Conservation (phyloP, 2,113 vertebrate genomes). For the Pipa parva region DNA sequence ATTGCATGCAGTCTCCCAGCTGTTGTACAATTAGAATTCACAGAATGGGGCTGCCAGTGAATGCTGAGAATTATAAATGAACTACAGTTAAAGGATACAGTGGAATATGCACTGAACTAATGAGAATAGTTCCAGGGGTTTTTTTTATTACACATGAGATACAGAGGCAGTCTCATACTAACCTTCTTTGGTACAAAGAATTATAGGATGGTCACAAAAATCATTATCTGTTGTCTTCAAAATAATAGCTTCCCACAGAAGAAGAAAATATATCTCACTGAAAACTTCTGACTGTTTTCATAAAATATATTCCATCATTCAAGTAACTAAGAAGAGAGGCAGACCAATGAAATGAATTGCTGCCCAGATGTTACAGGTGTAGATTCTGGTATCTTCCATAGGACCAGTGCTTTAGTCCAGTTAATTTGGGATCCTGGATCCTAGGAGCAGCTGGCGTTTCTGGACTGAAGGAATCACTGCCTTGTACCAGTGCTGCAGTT, state of each 20-base stretch:
- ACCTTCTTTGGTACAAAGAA: conserved; percentile 10
- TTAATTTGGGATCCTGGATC: not conserved
- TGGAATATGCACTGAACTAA: not conserved
- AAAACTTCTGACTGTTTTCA: not conserved
- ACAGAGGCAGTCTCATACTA: not conserved
- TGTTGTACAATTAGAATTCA: no score
- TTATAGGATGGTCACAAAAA: not conserved
- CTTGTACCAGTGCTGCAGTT: not conserved
- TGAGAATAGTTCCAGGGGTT: no score
- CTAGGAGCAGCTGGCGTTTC: not conserved
- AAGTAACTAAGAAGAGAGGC: not conserved
- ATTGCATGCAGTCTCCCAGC: no score
- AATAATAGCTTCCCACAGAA: not conserved
- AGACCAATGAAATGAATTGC: not conserved
- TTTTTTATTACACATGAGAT: not conserved
- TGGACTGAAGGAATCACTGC: not conserved
- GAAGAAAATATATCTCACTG: not conserved
- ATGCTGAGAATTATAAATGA: no score
- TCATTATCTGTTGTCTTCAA: not conserved
- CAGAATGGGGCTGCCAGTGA: no score
- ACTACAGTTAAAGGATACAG: no score
- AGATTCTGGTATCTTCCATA: not conserved
- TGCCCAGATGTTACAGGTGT: not conserved
- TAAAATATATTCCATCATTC: not conserved
- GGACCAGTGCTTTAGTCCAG: not conserved